Percentiles rank a stretch among this genome's conserved stretches.
These are phyloP conservation scores for Nothoprocta perdicaria DNA, from an alignment of 2,113 vertebrate genomes.

Conservation along the genomic window DNA sequence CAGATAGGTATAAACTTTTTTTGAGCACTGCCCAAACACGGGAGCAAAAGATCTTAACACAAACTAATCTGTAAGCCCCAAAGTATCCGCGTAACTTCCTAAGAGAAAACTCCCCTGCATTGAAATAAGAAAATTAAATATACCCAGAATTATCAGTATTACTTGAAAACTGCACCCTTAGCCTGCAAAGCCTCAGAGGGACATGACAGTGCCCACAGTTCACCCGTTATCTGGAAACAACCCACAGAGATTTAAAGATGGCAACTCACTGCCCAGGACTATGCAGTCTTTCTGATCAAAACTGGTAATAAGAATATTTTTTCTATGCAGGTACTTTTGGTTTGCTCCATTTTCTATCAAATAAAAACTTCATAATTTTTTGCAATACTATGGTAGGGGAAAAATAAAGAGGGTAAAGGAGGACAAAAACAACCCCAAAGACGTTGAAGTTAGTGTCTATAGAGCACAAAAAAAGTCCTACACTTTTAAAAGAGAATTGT, in stretches of 20 bases:
- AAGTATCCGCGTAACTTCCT: neutral
- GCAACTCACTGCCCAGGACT: neutral
- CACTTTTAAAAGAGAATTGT: neutral
- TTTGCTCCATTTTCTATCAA: neutral
- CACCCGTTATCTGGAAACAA: conserved; percentile 22
- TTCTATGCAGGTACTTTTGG: neutral
- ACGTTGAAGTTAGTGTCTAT: neutral
- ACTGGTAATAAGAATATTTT: neutral
- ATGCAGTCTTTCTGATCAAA: neutral
- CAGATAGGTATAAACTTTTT: neutral
- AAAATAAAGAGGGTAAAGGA: neutral
- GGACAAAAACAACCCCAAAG: neutral
- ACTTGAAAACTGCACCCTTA: neutral
- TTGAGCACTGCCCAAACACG: neutral
- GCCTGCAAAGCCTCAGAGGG: neutral
- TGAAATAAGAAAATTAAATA: conserved; percentile 10
- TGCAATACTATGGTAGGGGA: neutral
- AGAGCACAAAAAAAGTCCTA: accelerated
- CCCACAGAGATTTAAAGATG: neutral
- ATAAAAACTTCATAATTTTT: neutral
- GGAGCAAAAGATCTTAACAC: neutral
- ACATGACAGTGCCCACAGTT: conserved; percentile 4
- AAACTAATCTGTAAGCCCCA: neutral
- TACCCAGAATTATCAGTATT: conserved; percentile 22
- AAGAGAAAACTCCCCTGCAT: neutral